Base-by-base conservation (phyloP, 2,888 invertebrate species). In the Ptycholaimellus sp. region DNA sequence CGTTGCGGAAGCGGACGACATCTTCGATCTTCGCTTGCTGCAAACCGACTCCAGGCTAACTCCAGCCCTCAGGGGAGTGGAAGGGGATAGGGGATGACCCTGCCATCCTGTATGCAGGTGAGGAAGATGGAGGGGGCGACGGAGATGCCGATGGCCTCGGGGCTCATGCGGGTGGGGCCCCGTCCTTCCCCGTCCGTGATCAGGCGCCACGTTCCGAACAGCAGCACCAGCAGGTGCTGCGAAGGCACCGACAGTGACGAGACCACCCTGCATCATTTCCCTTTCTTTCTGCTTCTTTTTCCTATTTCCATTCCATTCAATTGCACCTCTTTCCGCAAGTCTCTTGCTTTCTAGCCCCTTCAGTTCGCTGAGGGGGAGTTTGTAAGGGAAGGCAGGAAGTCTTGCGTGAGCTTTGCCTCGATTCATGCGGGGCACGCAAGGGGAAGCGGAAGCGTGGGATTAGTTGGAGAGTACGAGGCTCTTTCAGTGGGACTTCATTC, bases 101-200 rank as follows among this genome's bases (percentile, higher is more conserved):
- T 13, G 44, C 82, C 83, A 61, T 82, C 81, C 53, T 79, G 78
- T 53, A 85, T 82, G 66, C 85, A 85, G 48, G 80, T 78, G 64
- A 83, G 83, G 67, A 87, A 85, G 63, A 87, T 81, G 50, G 82
- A 83, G 18, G 85, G 85, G 37, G 85, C 85, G 34, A 85, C 85
- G 29, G 81, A 81, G 53, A 87, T 83, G 44, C 83, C 83, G 48
- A 87, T 68, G 30, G 85, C 83, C 65, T 85, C 83, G 50, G 82
- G 79, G 49, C 79, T 79, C 85, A 85, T 85, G 49, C 81, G 80
- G 37, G 82, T 82, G 52, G 74, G 72, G 52, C 78, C 78, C 60
- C 76, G 72, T 48, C 79, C 79, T 51, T 81, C 78, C 60, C 80
- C 80, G 48, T 79, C 79, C 18, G 83, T 80, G 61, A 85, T 82